Evolutionary conservation across 2,888 invertebrate genomes (phyloP), one percentile per base, ranked within the genome.

Genomic region (Chrysodeixis includens): DNA sequence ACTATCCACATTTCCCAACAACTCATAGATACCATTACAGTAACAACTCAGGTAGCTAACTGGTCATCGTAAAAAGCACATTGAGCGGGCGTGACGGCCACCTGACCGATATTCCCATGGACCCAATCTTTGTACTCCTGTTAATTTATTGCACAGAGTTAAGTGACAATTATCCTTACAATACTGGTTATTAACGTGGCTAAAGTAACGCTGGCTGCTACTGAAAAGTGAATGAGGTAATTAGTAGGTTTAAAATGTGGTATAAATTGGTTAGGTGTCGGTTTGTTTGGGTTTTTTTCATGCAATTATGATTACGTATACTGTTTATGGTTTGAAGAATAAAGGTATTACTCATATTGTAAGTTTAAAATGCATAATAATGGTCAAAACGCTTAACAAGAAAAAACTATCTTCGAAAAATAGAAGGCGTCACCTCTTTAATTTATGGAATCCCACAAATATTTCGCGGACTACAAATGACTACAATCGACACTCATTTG

Each of bases 71-170:
- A 79, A 77, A 80, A 73, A 78, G 56, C 10, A 32, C 66, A 40
- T n/a, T 61, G 77, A 79, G 86, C 72, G 86, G 93, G 93, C 93
- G 93, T 93, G 93, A 93, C 63, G 7, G 49, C 53, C 88, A 89
- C 89, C 91, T 89, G 88, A 89, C 83, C 68, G 56, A 64, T 63
- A 69, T 90, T 90, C 89, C 86, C 81, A 89, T 83, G 83, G 73
- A 68, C 65, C 2, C 51, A 14, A n/a, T 46, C 56, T 40, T 74
- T 66, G 72, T 74, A 1, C 57, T 56, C 51, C 66, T 46, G 49
- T 83, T 86, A 87, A 91, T 90, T 90, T 89, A 91, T 90, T 83
- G 78, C 78, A 0, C 58, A 0, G 40, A 26, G 40, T 67, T 56
- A 67, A 72, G 67, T 61, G 58, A 63, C 67, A 77, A 74, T 74